A percentile compares a stretch with the other conserved stretches of the same genome.
Conservation (phyloP, 2,113 vertebrate species). For the Aphelocoma coerulescens region DNA sequence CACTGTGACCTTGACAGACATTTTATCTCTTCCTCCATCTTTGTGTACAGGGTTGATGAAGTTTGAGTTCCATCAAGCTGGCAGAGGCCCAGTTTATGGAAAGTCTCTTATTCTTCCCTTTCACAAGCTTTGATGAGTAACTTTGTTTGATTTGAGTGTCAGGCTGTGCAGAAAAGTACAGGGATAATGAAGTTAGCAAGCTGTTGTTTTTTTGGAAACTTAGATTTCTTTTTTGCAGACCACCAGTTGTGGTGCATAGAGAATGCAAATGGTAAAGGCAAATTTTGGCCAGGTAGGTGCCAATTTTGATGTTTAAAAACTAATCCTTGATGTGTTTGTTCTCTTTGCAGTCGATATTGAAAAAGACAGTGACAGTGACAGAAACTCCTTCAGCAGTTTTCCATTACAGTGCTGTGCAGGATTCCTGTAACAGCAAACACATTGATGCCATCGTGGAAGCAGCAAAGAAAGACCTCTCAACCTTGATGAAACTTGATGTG, state of each 20-base stretch:
- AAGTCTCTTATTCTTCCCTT: background rate
- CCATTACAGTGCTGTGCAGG: constrained; percentile 73
- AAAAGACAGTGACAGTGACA: constrained; percentile 82
- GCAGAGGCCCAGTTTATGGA: background rate
- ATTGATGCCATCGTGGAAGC: constrained; percentile 84
- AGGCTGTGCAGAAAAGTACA: background rate
- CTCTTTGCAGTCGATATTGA: constrained; percentile 76
- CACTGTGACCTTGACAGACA: background rate
- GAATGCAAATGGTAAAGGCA: background rate
- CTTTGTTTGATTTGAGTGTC: background rate
- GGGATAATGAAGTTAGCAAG: background rate
- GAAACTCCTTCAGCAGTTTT: constrained; percentile 80
- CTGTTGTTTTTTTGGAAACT: background rate
- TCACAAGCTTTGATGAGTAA: background rate
- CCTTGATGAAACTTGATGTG: constrained; percentile 86
- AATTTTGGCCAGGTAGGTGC: background rate
- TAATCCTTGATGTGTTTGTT: background rate
- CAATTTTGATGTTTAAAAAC: background rate
- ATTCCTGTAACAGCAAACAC: constrained; percentile 68
- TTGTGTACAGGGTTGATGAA: background rate
- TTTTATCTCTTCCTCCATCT: background rate
- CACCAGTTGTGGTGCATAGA: background rate
- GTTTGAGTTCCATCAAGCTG: background rate
- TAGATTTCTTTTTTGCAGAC: background rate
- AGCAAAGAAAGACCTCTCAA: constrained; percentile 88